Percentiles rank a stretch among this genome's conserved stretches.
Evolutionary conservation across 2,113 vertebrate species (phyloP).

Genomic region (Equus quagga): DNA sequence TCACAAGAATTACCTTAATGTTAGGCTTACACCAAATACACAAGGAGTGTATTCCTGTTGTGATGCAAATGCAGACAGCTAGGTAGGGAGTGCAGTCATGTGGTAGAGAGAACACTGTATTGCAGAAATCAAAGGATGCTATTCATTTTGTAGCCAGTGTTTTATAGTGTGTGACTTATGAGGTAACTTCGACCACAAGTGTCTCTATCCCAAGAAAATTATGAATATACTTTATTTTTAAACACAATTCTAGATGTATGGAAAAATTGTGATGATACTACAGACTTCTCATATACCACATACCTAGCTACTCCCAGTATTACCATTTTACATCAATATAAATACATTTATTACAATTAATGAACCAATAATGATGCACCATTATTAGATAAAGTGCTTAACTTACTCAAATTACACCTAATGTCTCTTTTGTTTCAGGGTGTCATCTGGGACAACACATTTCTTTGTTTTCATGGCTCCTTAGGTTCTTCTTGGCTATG

Average conservation of each 20-base stretch:
- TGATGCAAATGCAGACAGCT: not conserved
- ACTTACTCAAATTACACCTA: not conserved
- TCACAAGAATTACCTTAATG: not conserved
- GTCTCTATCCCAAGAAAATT: not conserved
- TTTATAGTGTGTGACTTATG: not conserved
- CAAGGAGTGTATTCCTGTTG: not conserved
- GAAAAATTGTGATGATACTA: not conserved
- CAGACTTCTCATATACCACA: not conserved
- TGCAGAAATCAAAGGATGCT: too few species aligned
- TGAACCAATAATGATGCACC: too few species aligned
- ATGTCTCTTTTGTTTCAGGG: not conserved
- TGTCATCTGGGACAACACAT: not conserved
- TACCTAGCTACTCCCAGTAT: not conserved
- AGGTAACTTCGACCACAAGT: not conserved
- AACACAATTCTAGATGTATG: not conserved
- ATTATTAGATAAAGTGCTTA: not conserved
- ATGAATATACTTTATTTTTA: not conserved
- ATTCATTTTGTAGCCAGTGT: not conserved
- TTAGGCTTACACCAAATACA: not conserved
- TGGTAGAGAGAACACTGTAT: accelerated
- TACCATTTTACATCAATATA: not conserved
- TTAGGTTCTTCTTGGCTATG: too few species aligned
- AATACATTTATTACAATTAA: not conserved
- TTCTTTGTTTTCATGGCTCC: not conserved
- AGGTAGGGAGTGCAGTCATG: not conserved